Evolutionary conservation across 2,797 vertebrate species (phyloP), one percentile per base, ranked within the genome.

Genomic region (Spinibarbus caldwelli): DNA sequence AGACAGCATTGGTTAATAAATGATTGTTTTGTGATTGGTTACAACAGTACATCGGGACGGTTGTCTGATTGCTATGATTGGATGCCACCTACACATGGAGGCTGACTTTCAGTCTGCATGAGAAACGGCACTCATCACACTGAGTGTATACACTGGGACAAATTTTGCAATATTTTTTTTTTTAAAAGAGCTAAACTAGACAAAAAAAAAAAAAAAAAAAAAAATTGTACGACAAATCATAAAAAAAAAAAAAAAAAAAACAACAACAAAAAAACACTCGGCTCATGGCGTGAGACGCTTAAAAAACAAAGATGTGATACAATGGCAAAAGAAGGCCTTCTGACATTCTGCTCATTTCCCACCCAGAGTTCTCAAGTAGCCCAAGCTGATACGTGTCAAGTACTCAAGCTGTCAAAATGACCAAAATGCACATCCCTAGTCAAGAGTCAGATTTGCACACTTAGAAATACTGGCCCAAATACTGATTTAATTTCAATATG

Each of bases 401-500:
- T 77, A 67, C 62, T 84, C 82, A 77, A 52, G 34, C 19, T 41
- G 31, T 31, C 45, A 83, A 77, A 83, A 43, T 31, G 15, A 83
- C 38, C 11, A 57, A 77, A 38, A 57, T 57, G 73, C 73, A 57
- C 80, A 73, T 82, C 52, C 68, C 52, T 73, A 82, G 68, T 62
- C 68, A 73, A 59, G 29, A 62, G 54, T 49, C 14, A 54, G 45
- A 68, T 57, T 68, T 78, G 62, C 47, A 71, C 38, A 59, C 62
- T 41, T 68, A 41, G 64, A 84, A 84, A 84, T 78, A 78, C 52
- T 78, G 75, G 75, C 83, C 66, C 49, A 71, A 70, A 59, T 34
- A 52, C 29, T 7, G n/a, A 67, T 81, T 54, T 43, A 0, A 78
- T 31, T 78, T 77, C 34, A 43, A 43, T 2, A 36, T 34, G 19